Conservation (phyloP, 2,113 vertebrate species). For the Apaloderma vittatum region DNA sequence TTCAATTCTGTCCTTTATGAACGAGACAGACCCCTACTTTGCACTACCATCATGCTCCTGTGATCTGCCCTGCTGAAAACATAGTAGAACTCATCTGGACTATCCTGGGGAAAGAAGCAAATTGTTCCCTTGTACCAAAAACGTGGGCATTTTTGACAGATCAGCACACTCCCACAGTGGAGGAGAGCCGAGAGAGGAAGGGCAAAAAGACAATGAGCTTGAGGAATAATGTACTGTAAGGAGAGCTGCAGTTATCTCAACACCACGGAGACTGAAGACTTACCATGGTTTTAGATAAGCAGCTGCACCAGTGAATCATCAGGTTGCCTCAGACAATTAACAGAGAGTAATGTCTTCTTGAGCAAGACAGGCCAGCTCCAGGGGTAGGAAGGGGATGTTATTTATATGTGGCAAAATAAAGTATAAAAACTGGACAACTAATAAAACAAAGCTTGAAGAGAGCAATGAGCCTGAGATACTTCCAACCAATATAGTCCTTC, state of each 20-base stretch:
- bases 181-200: neutral
- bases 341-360: neutral
- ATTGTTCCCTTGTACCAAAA: neutral
- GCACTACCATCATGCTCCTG: neutral
- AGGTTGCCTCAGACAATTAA: neutral
- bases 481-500: neutral
- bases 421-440: neutral
- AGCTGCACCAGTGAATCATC: neutral
- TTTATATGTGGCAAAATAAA: rapidly evolving
- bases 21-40: neutral
- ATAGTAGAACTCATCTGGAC: neutral
- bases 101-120: neutral
- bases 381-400: rapidly evolving
- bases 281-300: neutral
- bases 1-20: neutral
- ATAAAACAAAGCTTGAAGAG: neutral
- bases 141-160: neutral
- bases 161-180: no score
- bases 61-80: neutral
- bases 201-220: neutral
- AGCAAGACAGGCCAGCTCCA: neutral
- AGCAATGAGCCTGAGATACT: neutral
- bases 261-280: neutral
- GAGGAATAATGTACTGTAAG: neutral
- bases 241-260: neutral